A percentile compares a stretch with the other conserved stretches of the same genome.
phyloP scores from a whole-genome alignment of 2,888 invertebrate genomes.

The Epinotia ramella region DNA sequence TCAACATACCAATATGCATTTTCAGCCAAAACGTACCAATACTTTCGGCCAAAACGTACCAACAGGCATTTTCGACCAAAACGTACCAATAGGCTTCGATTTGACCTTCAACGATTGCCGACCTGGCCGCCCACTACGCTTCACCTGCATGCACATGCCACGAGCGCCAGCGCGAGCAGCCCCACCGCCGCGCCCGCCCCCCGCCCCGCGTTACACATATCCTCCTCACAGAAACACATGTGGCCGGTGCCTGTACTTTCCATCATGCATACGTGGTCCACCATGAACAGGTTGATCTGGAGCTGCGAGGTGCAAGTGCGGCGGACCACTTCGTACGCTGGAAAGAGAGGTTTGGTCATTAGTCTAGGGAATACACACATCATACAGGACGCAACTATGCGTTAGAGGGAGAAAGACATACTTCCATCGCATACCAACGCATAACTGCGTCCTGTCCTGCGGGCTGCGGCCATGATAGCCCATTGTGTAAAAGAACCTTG shows the following conservation, averaged over 20 bases:
- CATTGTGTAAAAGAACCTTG: no score
- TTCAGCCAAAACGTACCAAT: no score
- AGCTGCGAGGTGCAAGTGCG: slow-evolving; percentile 97
- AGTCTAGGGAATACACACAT: no score
- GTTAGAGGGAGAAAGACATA: no score
- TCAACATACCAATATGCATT: no score
- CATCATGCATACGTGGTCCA: slow-evolving; percentile 99
- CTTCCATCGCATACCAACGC: no score
- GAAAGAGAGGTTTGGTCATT: slow-evolving; percentile 58
- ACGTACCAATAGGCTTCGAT: neutral
- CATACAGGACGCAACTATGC: no score
- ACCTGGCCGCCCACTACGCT: slow-evolving; percentile 59
- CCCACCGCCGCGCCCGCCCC: slow-evolving; percentile 62
- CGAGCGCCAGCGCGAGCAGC: slow-evolving; percentile 63
- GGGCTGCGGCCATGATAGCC: no score
- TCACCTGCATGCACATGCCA: slow-evolving; percentile 84
- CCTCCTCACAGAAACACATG: slow-evolving; percentile 99
- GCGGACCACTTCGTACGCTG: slow-evolving; percentile 96
- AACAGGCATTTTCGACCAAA: neutral
- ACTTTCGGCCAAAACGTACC: neutral
- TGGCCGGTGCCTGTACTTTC: slow-evolving; percentile 99
- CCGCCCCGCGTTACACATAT: slow-evolving; percentile 92
- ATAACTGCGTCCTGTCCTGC: no score
- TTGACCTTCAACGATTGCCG: slow-evolving; percentile 19
- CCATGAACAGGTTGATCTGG: slow-evolving; percentile 98